Base-by-base conservation (phyloP, 2,888 invertebrate genomes). In the Drosophila fungiperda region DNA sequence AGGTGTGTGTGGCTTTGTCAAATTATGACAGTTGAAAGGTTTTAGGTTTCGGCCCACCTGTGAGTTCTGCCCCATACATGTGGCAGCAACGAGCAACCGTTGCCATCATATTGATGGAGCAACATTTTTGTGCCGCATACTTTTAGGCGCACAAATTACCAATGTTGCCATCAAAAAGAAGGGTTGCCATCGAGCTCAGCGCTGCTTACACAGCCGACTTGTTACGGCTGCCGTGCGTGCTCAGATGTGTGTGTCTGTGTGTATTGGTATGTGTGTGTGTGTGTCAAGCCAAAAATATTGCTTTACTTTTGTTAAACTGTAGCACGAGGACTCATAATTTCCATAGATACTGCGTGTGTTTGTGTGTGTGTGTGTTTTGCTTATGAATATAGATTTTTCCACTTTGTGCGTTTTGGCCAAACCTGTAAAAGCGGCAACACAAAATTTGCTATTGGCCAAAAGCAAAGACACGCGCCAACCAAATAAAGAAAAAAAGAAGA, bases 341-440 rank as follows among this genome's bases (percentile, higher is more conserved):
- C 23, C 45, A 45, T 23, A 45, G 45, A 8, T 26, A 45, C 8
- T 23, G 45, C 20, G 20, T 45, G 53, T 48, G 58, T 49, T 33
- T n/a, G 20, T 55, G 68, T 62, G 65, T 54, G 33, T 54, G 49
- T 49, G 38, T 52, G 17, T 40, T 71, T 52, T 52, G 65, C 69
- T 81, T 76, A 75, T 86, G 87, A 87, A 84, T 84, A 87, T 87
- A 84, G 83, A 84, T 84, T 84, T 83, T 86, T 80, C 76, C 79
- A 67, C 68, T 57, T 35, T 61, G 64, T 64, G 70, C 65, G 61
- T 62, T 65, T 69, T 49, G 61, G 63, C 59, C 42, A 52, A 36
- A 65, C 67, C 74, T 78, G 55, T 40, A 48, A 53, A 50, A 62
- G 17, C 23, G 29, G 12, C 32, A 23, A 50, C 63, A 60, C 59